Evolutionary conservation across 2,797 vertebrate genomes (phyloP).

Genomic region (Avahi laniger): DNA sequence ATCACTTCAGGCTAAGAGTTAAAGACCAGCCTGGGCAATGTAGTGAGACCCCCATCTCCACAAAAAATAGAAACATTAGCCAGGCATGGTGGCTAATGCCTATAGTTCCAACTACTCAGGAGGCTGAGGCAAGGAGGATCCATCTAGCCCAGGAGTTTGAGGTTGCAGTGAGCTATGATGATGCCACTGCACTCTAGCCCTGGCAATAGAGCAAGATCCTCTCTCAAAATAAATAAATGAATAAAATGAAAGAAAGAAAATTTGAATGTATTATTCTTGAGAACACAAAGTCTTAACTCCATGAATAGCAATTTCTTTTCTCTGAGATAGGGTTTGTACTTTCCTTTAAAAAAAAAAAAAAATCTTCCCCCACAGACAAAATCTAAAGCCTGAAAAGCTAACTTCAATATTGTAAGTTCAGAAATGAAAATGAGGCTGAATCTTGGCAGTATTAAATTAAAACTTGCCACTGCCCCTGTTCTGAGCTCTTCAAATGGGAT

Average conservation of each 20-base stretch:
- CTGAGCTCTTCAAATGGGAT: background rate
- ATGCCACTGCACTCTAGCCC: background rate
- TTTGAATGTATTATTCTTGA: background rate
- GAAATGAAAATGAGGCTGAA: conserved; percentile 35
- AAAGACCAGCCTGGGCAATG: background rate
- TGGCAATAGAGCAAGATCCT: background rate
- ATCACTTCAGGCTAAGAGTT: background rate
- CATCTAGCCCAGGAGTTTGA: background rate
- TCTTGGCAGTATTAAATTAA: conserved; percentile 29
- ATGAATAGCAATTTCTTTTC: conserved; percentile 12
- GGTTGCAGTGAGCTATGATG: background rate
- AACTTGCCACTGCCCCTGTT: background rate
- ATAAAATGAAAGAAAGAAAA: background rate
- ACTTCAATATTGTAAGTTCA: background rate
- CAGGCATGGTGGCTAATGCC: background rate
- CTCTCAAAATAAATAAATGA: background rate
- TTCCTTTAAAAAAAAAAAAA: background rate
- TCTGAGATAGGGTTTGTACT: conserved; percentile 36
- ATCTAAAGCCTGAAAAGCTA: conserved; percentile 24
- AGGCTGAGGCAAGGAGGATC: background rate
- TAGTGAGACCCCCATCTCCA: background rate
- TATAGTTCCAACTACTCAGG: background rate
- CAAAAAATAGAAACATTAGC: background rate
- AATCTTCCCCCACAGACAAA: background rate
- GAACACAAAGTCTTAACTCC: background rate